Conservation (phyloP, 2,113 vertebrate genomes). For the Taurulus bubalis region DNA sequence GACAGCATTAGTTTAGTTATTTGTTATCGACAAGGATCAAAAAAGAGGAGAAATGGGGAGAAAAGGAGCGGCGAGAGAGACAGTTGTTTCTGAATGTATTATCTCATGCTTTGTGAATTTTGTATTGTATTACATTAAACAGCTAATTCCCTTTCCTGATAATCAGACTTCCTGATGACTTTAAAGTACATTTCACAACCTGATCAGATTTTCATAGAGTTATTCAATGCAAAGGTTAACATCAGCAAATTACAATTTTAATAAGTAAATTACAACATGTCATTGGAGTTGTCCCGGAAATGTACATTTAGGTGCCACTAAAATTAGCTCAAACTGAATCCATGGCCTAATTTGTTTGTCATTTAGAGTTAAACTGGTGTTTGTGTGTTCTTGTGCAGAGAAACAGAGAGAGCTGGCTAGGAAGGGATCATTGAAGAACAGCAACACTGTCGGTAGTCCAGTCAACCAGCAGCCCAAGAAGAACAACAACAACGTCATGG, state of each 20-base stretch:
- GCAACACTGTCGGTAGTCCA: conserved; percentile 91
- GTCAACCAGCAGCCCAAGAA: conserved; percentile 99
- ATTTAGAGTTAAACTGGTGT: not conserved
- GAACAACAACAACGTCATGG: conserved; percentile 99
- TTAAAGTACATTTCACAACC: not conserved
- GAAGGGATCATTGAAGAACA: conserved; percentile 96
- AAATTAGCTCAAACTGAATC: not conserved
- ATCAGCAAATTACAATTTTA: not conserved
- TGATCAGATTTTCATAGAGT: not conserved
- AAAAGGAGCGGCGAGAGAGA: not conserved
- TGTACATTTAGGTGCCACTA: not conserved
- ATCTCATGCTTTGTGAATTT: conserved; percentile 1
- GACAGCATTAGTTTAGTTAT: not conserved
- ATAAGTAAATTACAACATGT: not conserved
- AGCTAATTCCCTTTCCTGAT: not conserved
- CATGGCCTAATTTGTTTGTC: not conserved
- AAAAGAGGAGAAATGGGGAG: not conserved
- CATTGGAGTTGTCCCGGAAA: not conserved
- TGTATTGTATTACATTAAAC: not conserved
- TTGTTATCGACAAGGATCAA: conserved; percentile 8
- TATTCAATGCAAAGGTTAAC: not conserved
- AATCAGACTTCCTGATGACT: not conserved
- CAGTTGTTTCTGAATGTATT: conserved; percentile 9
- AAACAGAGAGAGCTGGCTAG: conserved; percentile 97
- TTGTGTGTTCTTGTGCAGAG: conserved; percentile 81